A percentile compares a stretch with the other conserved stretches of the same genome.
Conservation (phyloP, 2,113 vertebrate genomes). For the Nestor notabilis region DNA sequence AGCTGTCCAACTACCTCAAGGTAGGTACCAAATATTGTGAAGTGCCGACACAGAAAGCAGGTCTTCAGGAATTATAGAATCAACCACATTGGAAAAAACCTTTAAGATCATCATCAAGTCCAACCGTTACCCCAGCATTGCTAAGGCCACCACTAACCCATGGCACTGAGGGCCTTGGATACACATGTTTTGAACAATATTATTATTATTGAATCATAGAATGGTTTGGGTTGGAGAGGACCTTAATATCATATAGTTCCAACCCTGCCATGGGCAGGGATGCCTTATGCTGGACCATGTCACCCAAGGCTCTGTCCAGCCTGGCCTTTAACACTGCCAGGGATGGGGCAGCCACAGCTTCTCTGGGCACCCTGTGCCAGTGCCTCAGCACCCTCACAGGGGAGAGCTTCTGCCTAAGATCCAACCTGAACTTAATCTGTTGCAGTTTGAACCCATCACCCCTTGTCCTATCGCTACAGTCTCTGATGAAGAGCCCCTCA, state of each 20-base stretch:
- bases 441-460: neutral
- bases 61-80: neutral
- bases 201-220: neutral
- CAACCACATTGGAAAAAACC: neutral
- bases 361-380: too few species aligned
- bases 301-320: neutral
- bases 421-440: neutral
- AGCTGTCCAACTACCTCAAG: constrained; percentile 80
- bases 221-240: neutral
- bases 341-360: neutral
- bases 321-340: neutral
- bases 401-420: neutral
- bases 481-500: neutral
- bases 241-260: neutral
- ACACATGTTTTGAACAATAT: neutral
- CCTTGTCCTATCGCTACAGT: neutral
- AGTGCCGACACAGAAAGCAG: neutral
- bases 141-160: neutral
- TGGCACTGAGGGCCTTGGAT: neutral
- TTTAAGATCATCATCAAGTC: too few species aligned
- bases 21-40: constrained; percentile 36
- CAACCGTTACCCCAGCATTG: neutral
- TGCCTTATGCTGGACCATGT: neutral
- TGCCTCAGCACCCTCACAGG: neutral
- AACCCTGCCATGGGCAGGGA: neutral